Percentiles rank a stretch among this genome's conserved stretches.
phyloP scores from a whole-genome alignment of 2,888 invertebrate species.

The Pegoplata infirma region DNA sequence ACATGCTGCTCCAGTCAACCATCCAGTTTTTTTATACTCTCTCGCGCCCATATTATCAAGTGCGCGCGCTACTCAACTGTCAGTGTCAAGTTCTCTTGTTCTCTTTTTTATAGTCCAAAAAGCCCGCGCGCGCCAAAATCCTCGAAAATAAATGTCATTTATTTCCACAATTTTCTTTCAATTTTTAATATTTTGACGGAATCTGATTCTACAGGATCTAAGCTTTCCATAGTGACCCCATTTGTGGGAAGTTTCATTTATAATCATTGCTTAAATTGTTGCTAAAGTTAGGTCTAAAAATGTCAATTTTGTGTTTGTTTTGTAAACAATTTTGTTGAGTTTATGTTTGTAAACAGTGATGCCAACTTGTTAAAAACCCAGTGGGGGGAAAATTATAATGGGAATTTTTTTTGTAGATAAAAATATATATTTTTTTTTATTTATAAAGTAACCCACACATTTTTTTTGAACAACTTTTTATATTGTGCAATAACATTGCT shows the following conservation, averaged over 20 bases:
- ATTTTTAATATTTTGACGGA: conserved; percentile 67
- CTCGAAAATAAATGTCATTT: conserved; percentile 67
- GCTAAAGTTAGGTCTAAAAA: conserved; percentile 70
- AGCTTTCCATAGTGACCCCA: conserved; percentile 60
- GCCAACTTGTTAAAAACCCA: conserved; percentile 53
- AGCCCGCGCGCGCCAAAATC: conserved; percentile 77
- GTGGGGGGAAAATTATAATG: not conserved
- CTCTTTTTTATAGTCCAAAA: conserved; percentile 67
- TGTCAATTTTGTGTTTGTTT: conserved; percentile 65
- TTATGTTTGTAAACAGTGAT: conserved; percentile 69
- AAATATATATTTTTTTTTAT: too few relatives aligned
- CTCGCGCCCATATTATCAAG: conserved; percentile 62
- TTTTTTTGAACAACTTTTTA: too few relatives aligned
- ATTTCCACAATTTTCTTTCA: conserved; percentile 60
- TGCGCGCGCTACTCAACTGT: conserved; percentile 67
- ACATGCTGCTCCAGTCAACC: conserved; percentile 49
- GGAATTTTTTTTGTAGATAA: too few relatives aligned
- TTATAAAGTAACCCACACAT: too few relatives aligned
- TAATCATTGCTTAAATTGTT: conserved; percentile 52
- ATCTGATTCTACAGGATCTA: conserved; percentile 70
- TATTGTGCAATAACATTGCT: too few relatives aligned
- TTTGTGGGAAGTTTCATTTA: conserved; percentile 67
- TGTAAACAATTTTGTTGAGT: conserved; percentile 69
- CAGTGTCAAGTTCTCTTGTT: conserved; percentile 65
- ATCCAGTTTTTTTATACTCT: conserved; percentile 56